These are phyloP conservation scores for Drosophila lacteicornis DNA, from an alignment of 1,140 invertebrate genomes.

Conservation along the genomic window DNA sequence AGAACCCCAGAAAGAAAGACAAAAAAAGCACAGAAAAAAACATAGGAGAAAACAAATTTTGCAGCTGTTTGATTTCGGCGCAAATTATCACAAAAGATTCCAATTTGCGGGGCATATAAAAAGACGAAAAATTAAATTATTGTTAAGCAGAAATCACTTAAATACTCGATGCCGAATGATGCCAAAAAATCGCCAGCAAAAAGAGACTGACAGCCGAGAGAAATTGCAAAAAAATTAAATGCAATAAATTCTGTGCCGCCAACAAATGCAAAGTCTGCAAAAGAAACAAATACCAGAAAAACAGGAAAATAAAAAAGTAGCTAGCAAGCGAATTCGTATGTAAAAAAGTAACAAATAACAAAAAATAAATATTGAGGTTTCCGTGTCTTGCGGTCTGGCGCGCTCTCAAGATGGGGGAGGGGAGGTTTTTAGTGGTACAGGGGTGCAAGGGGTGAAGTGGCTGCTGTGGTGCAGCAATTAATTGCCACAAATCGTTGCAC, in stretches of 20 bases:
- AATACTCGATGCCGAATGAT: slow-evolving; percentile 54
- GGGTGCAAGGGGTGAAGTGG: slow-evolving; percentile 7
- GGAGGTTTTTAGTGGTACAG: not conserved
- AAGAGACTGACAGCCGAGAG: slow-evolving; percentile 19
- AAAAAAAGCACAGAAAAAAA: not conserved
- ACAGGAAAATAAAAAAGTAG: slow-evolving; percentile 18
- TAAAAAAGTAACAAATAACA: slow-evolving; percentile 35
- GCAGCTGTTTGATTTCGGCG: slow-evolving; percentile 80
- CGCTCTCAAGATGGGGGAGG: slow-evolving; percentile 21
- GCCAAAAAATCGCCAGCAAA: slow-evolving; percentile 32
- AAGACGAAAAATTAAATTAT: slow-evolving; percentile 47
- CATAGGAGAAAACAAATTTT: slow-evolving; percentile 61
- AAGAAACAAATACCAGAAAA: slow-evolving; percentile 14
- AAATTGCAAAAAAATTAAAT: slow-evolving; percentile 65
- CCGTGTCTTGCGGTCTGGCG: slow-evolving; percentile 77
- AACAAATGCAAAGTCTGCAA: slow-evolving; percentile 38
- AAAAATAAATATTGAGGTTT: slow-evolving; percentile 72
- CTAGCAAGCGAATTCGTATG: not conserved
- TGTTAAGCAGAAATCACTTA: slow-evolving; percentile 80
- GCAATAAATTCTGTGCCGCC: slow-evolving; percentile 72
- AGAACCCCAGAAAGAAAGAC: slow-evolving; percentile 10
- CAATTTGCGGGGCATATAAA: slow-evolving; percentile 20
- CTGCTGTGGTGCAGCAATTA: slow-evolving; percentile 59
- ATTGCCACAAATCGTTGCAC: slow-evolving; percentile 78
- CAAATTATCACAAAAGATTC: slow-evolving; percentile 76